Base-by-base conservation (phyloP, 1,140 invertebrate genomes). In the Steinernema khuongi region DNA sequence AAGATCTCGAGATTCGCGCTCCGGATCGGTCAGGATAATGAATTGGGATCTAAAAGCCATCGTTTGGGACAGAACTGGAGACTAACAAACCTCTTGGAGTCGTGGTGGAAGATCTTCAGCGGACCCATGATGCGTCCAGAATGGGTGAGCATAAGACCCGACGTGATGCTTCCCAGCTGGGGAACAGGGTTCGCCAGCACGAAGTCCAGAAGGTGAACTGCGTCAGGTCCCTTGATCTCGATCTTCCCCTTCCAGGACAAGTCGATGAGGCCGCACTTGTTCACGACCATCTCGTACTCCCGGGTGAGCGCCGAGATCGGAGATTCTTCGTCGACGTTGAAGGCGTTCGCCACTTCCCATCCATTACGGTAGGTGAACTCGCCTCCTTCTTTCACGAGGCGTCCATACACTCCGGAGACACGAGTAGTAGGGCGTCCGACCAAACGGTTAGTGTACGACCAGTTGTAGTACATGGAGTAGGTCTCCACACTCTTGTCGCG, bases 381-480 rank as follows among this genome's bases (percentile, higher is more conserved):
- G 1, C 73, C 78, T 1, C 77, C 77, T 31, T 79, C 44, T 28
- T 79, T 70, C 50, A 44, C 69, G 11, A 79, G 69, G 19, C 69
- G 32, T 44, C 78, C 78, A 50, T 79, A 79, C 31, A 79, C 69
- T 71, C 78, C 78, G 7, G 30, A 31, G 28, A 79, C 70, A 33
- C 78, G 26, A 44, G 72, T 60, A 0, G 78, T 79, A 11, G 78
- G 78, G 26, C 78, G 31, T 28, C 74, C 77, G n/a, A 66, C 78
- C 0, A 74, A 36, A 22, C 78, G 44, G 67, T 79, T 77, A 7
- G 78, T 78, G 71, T 78, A 78, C 22, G 76, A 74, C 77, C 77
- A 78, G 41, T 78, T 78, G 68, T 78, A 78, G 70, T 67, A 78
- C 78, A 79, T 79, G 11, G 77, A 79, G 36, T 79, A 79, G 18